Conservation (phyloP, 2,797 vertebrate genomes). For the Silurus aristotelis region DNA sequence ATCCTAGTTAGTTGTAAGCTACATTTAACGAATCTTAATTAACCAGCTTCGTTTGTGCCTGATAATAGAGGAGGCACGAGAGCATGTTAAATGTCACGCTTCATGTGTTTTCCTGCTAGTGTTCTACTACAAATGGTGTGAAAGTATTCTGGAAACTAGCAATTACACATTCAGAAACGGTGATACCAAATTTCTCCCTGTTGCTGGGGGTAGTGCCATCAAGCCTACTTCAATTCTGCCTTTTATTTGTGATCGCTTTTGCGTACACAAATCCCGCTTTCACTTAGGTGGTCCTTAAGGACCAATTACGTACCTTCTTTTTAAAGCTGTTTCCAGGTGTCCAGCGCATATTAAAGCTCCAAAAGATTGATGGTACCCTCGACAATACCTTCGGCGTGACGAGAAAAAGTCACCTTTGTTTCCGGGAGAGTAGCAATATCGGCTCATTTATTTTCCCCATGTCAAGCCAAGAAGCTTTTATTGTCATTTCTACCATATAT, state of each 20-base stretch:
- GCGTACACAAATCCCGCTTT: too few species aligned
- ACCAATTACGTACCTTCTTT: background rate
- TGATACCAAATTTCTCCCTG: background rate
- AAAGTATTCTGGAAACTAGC: background rate
- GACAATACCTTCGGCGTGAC: too few species aligned
- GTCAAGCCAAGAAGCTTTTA: background rate
- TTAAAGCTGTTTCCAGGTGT: background rate
- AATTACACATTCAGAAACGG: background rate
- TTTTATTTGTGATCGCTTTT: too few species aligned
- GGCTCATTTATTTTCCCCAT: constrained; percentile 2
- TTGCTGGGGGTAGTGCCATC: background rate
- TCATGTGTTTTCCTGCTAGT: background rate
- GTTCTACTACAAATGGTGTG: background rate
- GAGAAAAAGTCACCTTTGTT: background rate
- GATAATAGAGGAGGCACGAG: background rate
- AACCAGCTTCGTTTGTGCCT: background rate
- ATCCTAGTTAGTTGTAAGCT: background rate
- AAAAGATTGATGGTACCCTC: background rate
- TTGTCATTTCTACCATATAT: too few species aligned
- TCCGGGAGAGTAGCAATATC: background rate
- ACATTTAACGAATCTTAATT: constrained; percentile 16
- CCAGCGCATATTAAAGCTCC: background rate
- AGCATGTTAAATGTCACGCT: background rate
- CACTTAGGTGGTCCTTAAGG: background rate
- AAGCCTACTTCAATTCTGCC: background rate